phyloP scores from a whole-genome alignment of 2,797 vertebrate genomes.

The Myotis myotis region DNA sequence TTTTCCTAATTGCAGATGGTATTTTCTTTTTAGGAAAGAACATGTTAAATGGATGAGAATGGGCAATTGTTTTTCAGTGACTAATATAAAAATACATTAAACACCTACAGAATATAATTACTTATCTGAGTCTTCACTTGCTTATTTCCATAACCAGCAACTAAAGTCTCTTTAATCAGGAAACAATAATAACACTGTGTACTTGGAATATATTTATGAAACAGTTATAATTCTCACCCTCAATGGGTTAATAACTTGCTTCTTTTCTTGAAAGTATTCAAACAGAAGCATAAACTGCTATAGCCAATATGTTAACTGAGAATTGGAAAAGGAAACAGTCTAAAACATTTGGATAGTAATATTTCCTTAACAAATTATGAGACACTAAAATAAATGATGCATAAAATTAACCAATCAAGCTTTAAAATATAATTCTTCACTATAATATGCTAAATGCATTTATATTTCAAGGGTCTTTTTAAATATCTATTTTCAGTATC shows the following conservation, averaged over 20 bases:
- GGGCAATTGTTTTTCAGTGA: background rate
- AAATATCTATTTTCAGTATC: constrained; percentile 1
- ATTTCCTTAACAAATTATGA: constrained; percentile 44
- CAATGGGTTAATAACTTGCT: constrained; percentile 11
- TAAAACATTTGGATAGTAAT: constrained; percentile 37
- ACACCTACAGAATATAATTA: background rate
- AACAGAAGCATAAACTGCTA: background rate
- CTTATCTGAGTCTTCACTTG: background rate
- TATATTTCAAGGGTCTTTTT: background rate
- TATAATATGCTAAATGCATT: constrained; percentile 30
- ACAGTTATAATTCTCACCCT: background rate
- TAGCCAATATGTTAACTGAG: constrained; percentile 24
- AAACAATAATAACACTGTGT: background rate
- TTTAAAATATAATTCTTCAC: constrained; percentile 55
- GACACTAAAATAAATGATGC: constrained; percentile 51
- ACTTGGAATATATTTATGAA: constrained; percentile 15
- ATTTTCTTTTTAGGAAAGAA: background rate
- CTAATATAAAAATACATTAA: background rate
- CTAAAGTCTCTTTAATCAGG: background rate
- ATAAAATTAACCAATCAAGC: constrained; percentile 59
- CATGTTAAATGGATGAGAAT: background rate
- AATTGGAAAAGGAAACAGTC: constrained; percentile 50
- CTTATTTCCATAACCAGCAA: background rate
- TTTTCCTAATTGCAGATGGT: background rate
- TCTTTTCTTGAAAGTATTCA: constrained; percentile 13